Base-by-base conservation (phyloP, 1,140 invertebrate genomes). In the Hyles vespertilio region DNA sequence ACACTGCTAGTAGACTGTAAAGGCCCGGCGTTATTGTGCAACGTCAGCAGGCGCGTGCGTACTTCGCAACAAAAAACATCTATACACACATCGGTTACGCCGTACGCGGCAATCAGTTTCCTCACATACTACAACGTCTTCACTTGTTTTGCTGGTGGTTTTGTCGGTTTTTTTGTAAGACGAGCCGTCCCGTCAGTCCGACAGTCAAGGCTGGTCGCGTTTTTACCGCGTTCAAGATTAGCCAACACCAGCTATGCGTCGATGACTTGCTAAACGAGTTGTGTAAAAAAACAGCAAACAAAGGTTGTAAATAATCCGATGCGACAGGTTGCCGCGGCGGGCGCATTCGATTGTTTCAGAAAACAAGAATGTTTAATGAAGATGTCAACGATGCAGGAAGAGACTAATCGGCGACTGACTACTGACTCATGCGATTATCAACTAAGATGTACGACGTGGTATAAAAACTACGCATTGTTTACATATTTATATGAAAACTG, bases 11-110 rank as follows among this genome's bases (percentile, higher is more conserved):
- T 50, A 60, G 66, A 61, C 64, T 65, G 48, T 70, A 65, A 69
- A 66, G 68, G 60, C 67, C 61, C 70, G 66, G 61, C 67, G 72
- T 77, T 77, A 85, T 85, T 78, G 73, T 85, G 82, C 82, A 85
- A 83, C 74, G 80, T 83, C 77, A 85, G 72, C 77, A 63, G 63
- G 70, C 78, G 74, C 80, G 79, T 83, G 75, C 70, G 73, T 74
- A 77, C 60, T 70, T 46, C 36, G 40, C 62, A 33, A 65, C 62
- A 69, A 65, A 69, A 68, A 61, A 60, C 57, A 55, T 22, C 22
- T 22, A 22, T 63, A 58, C 52, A 63, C 51, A 59, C 52, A 58
- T 51, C 40, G 50, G 46, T 58, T 49, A 44, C 44, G 58, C 54
- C 9, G 46, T 22, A 22, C 22, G 22, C 22, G 22, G 22, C 22